Percentiles rank a stretch among this genome's conserved stretches.
phyloP scores from a whole-genome alignment of 2,888 invertebrate species.

The Drosophila pseudotakahashii region DNA sequence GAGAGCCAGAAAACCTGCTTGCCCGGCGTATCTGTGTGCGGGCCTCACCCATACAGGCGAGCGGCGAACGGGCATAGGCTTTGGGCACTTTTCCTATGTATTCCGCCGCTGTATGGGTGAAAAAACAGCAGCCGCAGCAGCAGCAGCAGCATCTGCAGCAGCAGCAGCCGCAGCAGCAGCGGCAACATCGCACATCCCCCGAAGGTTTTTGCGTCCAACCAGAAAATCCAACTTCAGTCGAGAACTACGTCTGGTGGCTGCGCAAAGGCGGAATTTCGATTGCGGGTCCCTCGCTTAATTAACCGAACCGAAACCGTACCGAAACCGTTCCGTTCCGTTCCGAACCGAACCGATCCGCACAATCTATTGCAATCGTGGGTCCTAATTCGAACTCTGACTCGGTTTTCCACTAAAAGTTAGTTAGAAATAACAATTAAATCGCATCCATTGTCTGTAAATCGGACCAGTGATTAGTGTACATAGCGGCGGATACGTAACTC shows the following conservation, averaged over 20 bases:
- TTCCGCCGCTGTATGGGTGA: slow-evolving; percentile 29
- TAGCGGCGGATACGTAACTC: slow-evolving; percentile 34
- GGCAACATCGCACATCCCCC: slow-evolving; percentile 81
- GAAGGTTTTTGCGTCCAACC: slow-evolving; percentile 83
- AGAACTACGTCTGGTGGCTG: slow-evolving; percentile 83
- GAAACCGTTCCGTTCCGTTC: slow-evolving; percentile 19
- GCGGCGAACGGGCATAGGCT: slow-evolving; percentile 41
- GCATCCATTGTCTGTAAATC: neutral
- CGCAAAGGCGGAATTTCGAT: slow-evolving; percentile 81
- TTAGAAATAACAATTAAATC: slow-evolving; percentile 13
- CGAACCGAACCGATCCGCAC: slow-evolving; percentile 16
- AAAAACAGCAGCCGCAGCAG: slow-evolving; percentile 34
- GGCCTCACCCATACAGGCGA: slow-evolving; percentile 18
- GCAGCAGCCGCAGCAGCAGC: slow-evolving; percentile 53
- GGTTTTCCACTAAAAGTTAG: neutral
- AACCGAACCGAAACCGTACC: slow-evolving; percentile 39
- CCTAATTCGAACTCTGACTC: slow-evolving; percentile 9
- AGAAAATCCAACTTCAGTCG: slow-evolving; percentile 82
- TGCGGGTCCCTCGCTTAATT: slow-evolving; percentile 75
- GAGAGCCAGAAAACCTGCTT: slow-evolving; percentile 43
- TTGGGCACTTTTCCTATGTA: slow-evolving; percentile 44
- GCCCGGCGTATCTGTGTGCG: slow-evolving; percentile 32
- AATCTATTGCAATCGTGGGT: slow-evolving; percentile 12
- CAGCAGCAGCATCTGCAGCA: slow-evolving; percentile 54
- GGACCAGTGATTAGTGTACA: slow-evolving; percentile 30